Percentiles rank a stretch among this genome's conserved stretches.
Evolutionary conservation across 92 coral and sea anemone species (phyloP).

Genomic region (Ricordea florida): DNA sequence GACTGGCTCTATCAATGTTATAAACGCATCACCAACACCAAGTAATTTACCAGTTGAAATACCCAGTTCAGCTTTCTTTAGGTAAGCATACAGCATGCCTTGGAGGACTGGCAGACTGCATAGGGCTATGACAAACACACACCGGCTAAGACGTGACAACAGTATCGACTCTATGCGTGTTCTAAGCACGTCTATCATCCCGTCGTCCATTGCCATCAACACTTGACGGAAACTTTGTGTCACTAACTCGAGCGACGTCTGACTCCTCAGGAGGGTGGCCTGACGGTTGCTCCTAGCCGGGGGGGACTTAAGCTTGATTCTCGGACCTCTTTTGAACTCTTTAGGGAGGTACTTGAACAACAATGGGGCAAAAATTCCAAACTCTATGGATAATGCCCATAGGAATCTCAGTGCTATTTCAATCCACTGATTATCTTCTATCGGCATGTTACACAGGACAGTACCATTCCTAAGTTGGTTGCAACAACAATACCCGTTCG

Average conservation of each 20-base stretch:
- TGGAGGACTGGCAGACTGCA: conserved; percentile 81
- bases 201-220: conserved; percentile 68
- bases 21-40: conserved; percentile 83
- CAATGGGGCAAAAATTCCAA: conserved; percentile 85
- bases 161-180: conserved; percentile 67
- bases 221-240: conserved; percentile 46
- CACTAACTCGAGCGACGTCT: conserved; percentile 36
- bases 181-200: conserved; percentile 66
- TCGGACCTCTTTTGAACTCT: conserved; percentile 73
- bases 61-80: conserved; percentile 74
- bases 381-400: conserved; percentile 68
- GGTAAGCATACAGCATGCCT: conserved; percentile 59
- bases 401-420: conserved; percentile 62
- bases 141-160: conserved; percentile 85
- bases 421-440: conserved; percentile 76
- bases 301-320: conserved; percentile 32
- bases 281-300: conserved; percentile 44
- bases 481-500: conserved; percentile 78
- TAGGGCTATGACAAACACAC: conserved; percentile 77
- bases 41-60: conserved; percentile 45
- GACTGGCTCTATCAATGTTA: conserved; percentile 59
- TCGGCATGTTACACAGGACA: conserved; percentile 50
- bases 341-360: conserved; percentile 90
- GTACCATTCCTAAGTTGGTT: conserved; percentile 23
- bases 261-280: no score